Base-by-base conservation (phyloP, 1,140 invertebrate genomes). In the Gryllus bimaculatus region DNA sequence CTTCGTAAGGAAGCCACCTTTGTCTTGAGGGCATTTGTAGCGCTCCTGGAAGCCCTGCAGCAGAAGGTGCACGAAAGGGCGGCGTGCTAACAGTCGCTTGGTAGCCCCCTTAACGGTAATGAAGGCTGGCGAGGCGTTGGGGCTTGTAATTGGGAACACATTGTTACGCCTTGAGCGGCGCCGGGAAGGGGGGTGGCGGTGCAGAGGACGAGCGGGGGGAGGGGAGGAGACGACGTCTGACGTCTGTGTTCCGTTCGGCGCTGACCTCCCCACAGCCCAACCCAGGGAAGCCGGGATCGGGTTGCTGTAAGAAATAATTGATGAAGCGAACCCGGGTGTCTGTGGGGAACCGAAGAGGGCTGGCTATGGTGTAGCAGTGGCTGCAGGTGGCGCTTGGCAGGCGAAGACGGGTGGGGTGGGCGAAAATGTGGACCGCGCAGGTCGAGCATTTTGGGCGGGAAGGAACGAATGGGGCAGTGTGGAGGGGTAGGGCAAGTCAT, bases 61-160 rank as follows among this genome's bases (percentile, higher is more conserved):
- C 54, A 66, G 10, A 66, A 13, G 10, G 54, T 66, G 54, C 54
- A 18, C 18, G 54, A 18, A 66, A 18, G 18, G 18, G 2, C 10
- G 54, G 18, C 54, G 54, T 18, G 54, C 10, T 66, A 10, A 18
- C 18, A 13, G 18, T 18, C 54, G 10, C 54, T 66, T 18, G 54
- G 54, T 66, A 66, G 18, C 54, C 54, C 26, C 10, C 10, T 66
- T 66, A 66, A 18, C 54, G 54, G 54, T 66, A 66, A 66, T 66
- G 54, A 66, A 66, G 10, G 54, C 54, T 18, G 10, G 10, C 10
- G 18, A 66, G 54, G 54, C 54, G 54, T 66, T 18, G 10, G 54
- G 18, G 54, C 54, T 66, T 66, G 54, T 66, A 66, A 66, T 66
- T 66, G 54, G 54, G 54, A 66, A 66, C 54, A 66, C 54, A 66